A percentile compares a stretch with the other conserved stretches of the same genome.
phyloP scores from a whole-genome alignment of 2,797 vertebrate genomes.

The Acanthurus lineatus region DNA sequence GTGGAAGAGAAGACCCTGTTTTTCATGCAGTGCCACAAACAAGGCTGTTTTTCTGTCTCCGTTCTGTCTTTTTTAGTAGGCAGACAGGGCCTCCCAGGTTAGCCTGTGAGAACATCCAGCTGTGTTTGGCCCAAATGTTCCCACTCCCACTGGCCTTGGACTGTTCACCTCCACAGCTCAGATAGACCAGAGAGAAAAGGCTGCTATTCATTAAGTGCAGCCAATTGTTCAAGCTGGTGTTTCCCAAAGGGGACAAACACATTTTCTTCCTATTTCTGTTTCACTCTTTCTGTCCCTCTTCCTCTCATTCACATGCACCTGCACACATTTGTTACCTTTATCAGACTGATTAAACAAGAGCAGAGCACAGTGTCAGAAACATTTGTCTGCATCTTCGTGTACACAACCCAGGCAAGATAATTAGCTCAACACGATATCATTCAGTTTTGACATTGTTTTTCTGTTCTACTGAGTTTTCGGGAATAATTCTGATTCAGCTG shows the following conservation, averaged over 20 bases:
- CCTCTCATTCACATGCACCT: conserved; percentile 9
- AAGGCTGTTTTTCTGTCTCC: conserved; percentile 17
- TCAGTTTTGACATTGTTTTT: too few relatives aligned
- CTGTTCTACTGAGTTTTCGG: background rate
- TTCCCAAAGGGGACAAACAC: conserved; percentile 21
- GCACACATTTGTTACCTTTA: conserved; percentile 15
- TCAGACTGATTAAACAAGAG: conserved; percentile 21
- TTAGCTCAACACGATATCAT: background rate
- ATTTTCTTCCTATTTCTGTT: conserved; percentile 12
- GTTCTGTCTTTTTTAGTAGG: background rate
- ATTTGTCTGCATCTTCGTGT: background rate
- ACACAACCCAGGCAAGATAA: background rate
- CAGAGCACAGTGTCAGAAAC: background rate
- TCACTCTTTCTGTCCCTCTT: background rate
- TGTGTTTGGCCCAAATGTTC: conserved; percentile 62
- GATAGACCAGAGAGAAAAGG: conserved; percentile 51
- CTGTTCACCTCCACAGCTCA: conserved; percentile 66
- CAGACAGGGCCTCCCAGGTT: conserved; percentile 36
- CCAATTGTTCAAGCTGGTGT: conserved; percentile 23
- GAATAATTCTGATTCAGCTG: background rate
- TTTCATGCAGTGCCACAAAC: conserved; percentile 37
- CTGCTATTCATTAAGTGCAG: conserved; percentile 47
- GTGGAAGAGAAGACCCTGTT: conserved; percentile 30
- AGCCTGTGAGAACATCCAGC: conserved; percentile 69
- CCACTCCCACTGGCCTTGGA: conserved; percentile 72